Evolutionary conservation across 1,140 invertebrate species (phyloP).

Genomic region (Plodia interpunctella): DNA sequence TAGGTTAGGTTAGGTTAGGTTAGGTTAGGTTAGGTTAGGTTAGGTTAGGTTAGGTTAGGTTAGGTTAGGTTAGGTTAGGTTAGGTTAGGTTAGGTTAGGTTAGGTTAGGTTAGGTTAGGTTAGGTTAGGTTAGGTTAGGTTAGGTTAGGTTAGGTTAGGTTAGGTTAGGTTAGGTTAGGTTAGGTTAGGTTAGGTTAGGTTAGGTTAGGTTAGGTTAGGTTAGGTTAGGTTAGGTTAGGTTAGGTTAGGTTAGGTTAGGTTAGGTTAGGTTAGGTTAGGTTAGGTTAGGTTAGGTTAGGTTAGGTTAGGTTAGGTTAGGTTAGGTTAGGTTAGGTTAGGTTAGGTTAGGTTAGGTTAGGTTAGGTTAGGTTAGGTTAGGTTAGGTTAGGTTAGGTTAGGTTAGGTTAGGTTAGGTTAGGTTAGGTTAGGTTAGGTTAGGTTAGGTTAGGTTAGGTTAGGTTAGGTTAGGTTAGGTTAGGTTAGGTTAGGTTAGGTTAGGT

Average conservation of each 20-base stretch:
- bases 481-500: slow-evolving; percentile 1
- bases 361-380: slow-evolving; percentile 5
- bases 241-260: background rate
- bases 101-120: background rate
- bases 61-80: background rate
- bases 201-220: background rate
- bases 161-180: background rate
- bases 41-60: background rate
- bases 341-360: slow-evolving; percentile 7
- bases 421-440: slow-evolving; percentile 5
- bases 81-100: background rate
- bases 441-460: slow-evolving; percentile 5
- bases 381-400: slow-evolving; percentile 5
- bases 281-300: background rate
- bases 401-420: slow-evolving; percentile 5
- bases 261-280: background rate
- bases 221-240: background rate
- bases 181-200: background rate
- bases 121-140: background rate
- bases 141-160: background rate
- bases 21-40: background rate
- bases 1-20: background rate
- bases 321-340: background rate
- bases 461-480: slow-evolving; percentile 4
- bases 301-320: background rate